Evolutionary conservation across 2,888 invertebrate species (phyloP).

Genomic region (Lacanobia oleracea): DNA sequence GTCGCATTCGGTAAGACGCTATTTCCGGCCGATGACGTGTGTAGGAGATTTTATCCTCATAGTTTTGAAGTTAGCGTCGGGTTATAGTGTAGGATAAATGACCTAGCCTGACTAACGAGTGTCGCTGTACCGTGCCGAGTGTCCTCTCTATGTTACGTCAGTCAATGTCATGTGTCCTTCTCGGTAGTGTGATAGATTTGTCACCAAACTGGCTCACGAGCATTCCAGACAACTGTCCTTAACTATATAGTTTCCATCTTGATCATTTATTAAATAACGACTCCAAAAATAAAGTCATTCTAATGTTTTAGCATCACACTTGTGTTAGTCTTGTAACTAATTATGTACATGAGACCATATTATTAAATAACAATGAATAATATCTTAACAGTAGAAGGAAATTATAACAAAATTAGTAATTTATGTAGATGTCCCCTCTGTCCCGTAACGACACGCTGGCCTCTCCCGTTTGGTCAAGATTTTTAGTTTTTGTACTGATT

Average conservation of each 20-base stretch:
- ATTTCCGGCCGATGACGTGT: not conserved
- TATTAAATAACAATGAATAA: constrained; percentile 31
- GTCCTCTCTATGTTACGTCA: not conserved
- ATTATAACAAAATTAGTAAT: constrained; percentile 12
- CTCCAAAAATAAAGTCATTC: constrained; percentile 15
- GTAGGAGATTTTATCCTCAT: not conserved
- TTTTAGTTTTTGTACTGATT: constrained; percentile 61
- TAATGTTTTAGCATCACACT: constrained; percentile 8
- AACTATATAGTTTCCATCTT: constrained; percentile 20
- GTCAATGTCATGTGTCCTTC: constrained; percentile 13
- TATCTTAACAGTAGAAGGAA: constrained; percentile 21
- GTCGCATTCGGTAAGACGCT: not conserved
- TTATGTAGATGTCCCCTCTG: constrained; percentile 12
- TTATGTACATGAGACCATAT: constrained; percentile 29
- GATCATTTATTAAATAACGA: constrained; percentile 16
- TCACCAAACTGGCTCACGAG: constrained; percentile 62
- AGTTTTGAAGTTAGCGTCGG: not conserved
- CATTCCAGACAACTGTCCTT: constrained; percentile 23
- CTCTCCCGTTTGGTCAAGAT: constrained; percentile 50
- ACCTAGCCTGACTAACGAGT: constrained; percentile 1
- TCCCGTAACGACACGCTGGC: constrained; percentile 40
- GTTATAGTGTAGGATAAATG: not conserved
- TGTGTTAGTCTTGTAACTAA: constrained; percentile 27
- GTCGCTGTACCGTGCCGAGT: not conserved
- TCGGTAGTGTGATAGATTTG: constrained; percentile 58